These are phyloP conservation scores for Calephelis virginiensis DNA, from an alignment of 1,140 invertebrate species.

Conservation along the genomic window DNA sequence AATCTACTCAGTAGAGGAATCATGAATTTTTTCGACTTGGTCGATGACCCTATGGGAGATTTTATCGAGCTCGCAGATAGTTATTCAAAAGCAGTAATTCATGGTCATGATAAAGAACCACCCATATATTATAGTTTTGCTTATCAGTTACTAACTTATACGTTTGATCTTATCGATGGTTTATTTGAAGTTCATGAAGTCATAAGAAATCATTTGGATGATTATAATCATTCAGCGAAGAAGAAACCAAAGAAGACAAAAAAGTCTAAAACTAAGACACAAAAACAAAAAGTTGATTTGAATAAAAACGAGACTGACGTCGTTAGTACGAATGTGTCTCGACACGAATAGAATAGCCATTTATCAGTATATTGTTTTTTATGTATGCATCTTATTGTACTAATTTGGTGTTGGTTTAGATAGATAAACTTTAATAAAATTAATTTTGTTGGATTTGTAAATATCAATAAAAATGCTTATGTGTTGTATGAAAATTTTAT, in stretches of 20 bases:
- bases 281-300: slow-evolving; percentile 30
- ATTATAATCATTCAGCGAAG: slow-evolving; percentile 27
- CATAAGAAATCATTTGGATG: slow-evolving; percentile 37
- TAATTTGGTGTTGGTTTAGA: slow-evolving; percentile 13
- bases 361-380: neutral
- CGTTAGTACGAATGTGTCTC: slow-evolving; percentile 9
- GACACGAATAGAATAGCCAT: neutral
- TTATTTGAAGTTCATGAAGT: slow-evolving; percentile 46
- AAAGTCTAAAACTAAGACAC: slow-evolving; percentile 33
- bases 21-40: slow-evolving; percentile 36
- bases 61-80: slow-evolving; percentile 39
- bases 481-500: neutral
- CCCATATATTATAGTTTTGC: slow-evolving; percentile 47
- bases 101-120: slow-evolving; percentile 40
- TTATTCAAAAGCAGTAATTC: slow-evolving; percentile 44
- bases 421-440: neutral
- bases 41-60: slow-evolving; percentile 36
- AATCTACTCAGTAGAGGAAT: slow-evolving; percentile 29
- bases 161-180: slow-evolving; percentile 52
- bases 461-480: slow-evolving; percentile 61
- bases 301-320: slow-evolving; percentile 26
- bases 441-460: slow-evolving; percentile 47
- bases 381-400: neutral
- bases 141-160: slow-evolving; percentile 55
- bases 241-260: slow-evolving; percentile 31